These are phyloP conservation scores for Pogonomyrmex californicus DNA, from an alignment of 1,140 invertebrate species.

Conservation along the genomic window DNA sequence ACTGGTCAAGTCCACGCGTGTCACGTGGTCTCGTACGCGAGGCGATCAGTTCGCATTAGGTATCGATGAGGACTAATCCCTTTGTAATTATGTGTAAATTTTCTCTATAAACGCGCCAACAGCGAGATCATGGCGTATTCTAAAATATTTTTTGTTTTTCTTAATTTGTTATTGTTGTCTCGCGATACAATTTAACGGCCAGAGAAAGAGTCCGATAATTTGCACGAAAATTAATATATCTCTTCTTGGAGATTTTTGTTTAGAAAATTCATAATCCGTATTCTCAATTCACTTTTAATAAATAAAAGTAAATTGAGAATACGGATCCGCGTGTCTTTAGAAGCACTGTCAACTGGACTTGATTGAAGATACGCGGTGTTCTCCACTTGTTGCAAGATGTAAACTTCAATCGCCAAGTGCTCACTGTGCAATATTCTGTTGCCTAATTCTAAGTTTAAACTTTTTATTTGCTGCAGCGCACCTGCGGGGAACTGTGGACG, in stretches of 20 bases:
- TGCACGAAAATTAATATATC: not conserved
- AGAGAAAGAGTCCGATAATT: not conserved
- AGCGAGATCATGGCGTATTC: not conserved
- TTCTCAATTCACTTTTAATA: not conserved
- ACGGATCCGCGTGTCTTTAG: too few species aligned
- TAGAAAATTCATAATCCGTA: not conserved
- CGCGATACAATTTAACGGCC: not conserved
- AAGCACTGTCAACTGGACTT: not conserved
- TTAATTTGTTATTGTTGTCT: not conserved
- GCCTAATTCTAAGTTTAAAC: not conserved
- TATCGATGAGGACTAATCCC: conserved; percentile 56
- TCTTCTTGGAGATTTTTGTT: not conserved
- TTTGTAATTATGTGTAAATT: not conserved
- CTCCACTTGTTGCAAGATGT: not conserved
- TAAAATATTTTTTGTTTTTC: not conserved
- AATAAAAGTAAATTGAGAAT: not conserved
- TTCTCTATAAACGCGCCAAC: not conserved
- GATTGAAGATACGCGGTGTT: not conserved
- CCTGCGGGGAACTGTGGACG: conserved; percentile 67
- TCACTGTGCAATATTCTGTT: not conserved
- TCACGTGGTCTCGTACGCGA: conserved; percentile 51
- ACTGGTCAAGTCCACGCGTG: conserved; percentile 45
- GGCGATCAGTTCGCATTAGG: conserved; percentile 41
- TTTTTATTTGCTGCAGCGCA: conserved; percentile 54
- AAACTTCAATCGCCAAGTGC: not conserved